phyloP scores from a whole-genome alignment of 2,888 invertebrate genomes.

The Brassicogethes aeneus region DNA sequence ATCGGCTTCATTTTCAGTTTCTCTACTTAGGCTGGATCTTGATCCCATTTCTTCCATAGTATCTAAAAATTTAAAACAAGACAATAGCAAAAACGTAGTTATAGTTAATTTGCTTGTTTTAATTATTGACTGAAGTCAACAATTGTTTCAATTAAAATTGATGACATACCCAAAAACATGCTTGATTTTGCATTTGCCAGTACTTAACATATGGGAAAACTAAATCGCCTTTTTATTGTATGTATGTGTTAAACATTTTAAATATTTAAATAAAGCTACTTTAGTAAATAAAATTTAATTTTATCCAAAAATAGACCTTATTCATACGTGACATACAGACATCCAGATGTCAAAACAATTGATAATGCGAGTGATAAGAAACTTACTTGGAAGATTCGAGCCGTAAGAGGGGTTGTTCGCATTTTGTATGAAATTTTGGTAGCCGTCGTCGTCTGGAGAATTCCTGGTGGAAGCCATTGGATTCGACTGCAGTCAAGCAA shows the following conservation, averaged over 20 bases:
- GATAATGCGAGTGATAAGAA: neutral
- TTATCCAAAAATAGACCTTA: neutral
- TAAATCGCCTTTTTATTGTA: no score
- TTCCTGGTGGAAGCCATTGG: conserved; percentile 23
- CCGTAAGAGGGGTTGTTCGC: conserved; percentile 47
- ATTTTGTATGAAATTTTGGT: conserved; percentile 56
- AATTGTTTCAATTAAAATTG: no score
- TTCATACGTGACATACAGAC: neutral
- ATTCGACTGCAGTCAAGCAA: neutral
- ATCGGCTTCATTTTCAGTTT: conserved; percentile 45
- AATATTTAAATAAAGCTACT: neutral
- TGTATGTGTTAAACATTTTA: no score
- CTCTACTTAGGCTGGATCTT: conserved; percentile 50
- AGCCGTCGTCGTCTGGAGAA: conserved; percentile 51
- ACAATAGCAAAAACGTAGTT: no score
- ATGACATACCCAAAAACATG: no score
- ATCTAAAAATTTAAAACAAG: conserved; percentile 26
- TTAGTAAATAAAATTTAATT: neutral
- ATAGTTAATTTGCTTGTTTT: no score
- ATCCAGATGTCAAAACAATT: neutral
- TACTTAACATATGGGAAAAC: no score
- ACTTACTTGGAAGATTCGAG: conserved; percentile 53
- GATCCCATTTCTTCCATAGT: conserved; percentile 54
- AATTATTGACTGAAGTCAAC: no score
- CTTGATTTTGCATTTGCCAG: no score